Base-by-base conservation (phyloP, 1,140 invertebrate genomes). In the Goniozus legneri region DNA sequence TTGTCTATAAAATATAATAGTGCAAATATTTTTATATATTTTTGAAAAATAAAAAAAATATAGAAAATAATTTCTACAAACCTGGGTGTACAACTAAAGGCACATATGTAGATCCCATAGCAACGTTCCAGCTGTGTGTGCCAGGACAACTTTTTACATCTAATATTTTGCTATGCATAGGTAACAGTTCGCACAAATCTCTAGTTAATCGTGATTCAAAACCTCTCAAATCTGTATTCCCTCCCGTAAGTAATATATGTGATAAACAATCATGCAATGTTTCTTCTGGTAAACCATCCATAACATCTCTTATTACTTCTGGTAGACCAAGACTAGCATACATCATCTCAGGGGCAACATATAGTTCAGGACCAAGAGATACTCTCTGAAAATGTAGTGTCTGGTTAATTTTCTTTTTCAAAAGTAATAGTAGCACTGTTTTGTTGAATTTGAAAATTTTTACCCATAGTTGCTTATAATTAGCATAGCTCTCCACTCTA, bases 261-360 rank as follows among this genome's bases (percentile, higher is more conserved):
- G 74, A 75, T 15, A 78, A 59, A 40, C 76, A 77, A 53, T 78
- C 71, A 8, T 73, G 67, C 45, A 70, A 65, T 46, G 69, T 51
- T 16, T 71, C 62, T 30, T 71, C 64, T 1, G 73, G 61, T 21
- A 79, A 54, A 44, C 73, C 77, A 19, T 58, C 58, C 15, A 74
- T 71, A 8, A 76, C 67, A 47, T 77, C 72, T 52, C 71, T 69
- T 34, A 78, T 75, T 34, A 77, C 67, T 67, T 76, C 58, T 2
- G 77, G 76, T 15, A 79, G 58, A 39, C 65, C 63, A 20, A 79
- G 52, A 38, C 69, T 68, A 6, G 75, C 58, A 41, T 79, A 79
- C 77, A 79, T 79, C 54, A 78, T 65, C 57, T 79, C 78, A 20
- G 78, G 77, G 19, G 77, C 78, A 40, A 75, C 63, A 32, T 76